These are phyloP conservation scores for Anoplophora glabripennis DNA, from an alignment of 1,140 invertebrate species.

Conservation along the genomic window DNA sequence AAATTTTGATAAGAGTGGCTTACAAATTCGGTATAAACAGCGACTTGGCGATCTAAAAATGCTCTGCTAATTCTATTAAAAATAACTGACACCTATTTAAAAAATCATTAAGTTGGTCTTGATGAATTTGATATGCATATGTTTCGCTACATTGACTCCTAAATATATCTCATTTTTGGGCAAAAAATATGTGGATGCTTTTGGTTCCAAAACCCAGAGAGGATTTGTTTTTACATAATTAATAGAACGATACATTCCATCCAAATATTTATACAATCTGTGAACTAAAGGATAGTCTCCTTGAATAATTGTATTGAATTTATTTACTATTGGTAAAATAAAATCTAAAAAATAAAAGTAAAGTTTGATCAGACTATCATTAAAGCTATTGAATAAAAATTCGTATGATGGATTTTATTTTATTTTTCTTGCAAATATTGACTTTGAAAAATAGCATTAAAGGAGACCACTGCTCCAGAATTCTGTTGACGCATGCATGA, in stretches of 20 bases:
- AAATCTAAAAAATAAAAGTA: slow-evolving; percentile 25
- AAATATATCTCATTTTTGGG: no score
- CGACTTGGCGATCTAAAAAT: slow-evolving; percentile 17
- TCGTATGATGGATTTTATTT: slow-evolving; percentile 17
- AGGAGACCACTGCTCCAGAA: slow-evolving; percentile 30
- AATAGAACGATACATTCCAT: no score
- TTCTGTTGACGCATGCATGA: no score
- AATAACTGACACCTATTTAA: no score
- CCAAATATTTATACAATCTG: slow-evolving; percentile 25
- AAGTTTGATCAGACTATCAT: slow-evolving; percentile 5
- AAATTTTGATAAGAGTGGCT: slow-evolving; percentile 8
- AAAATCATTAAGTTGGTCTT: no score
- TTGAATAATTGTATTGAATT: slow-evolving; percentile 36
- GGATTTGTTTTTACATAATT: no score
- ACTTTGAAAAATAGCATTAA: slow-evolving; percentile 25
- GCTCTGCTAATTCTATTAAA: no score
- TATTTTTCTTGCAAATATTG: slow-evolving; percentile 16
- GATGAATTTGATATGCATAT: no score
- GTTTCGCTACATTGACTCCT: no score
- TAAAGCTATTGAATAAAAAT: slow-evolving; percentile 22
- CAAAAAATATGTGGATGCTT: no score
- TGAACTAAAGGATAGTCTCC: slow-evolving; percentile 25
- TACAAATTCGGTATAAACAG: slow-evolving; percentile 9
- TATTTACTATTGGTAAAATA: slow-evolving; percentile 31
- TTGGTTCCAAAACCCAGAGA: no score